Percentiles rank a stretch among this genome's conserved stretches.
phyloP scores from a whole-genome alignment of 2,797 vertebrate genomes.

The Phataginus tricuspis region DNA sequence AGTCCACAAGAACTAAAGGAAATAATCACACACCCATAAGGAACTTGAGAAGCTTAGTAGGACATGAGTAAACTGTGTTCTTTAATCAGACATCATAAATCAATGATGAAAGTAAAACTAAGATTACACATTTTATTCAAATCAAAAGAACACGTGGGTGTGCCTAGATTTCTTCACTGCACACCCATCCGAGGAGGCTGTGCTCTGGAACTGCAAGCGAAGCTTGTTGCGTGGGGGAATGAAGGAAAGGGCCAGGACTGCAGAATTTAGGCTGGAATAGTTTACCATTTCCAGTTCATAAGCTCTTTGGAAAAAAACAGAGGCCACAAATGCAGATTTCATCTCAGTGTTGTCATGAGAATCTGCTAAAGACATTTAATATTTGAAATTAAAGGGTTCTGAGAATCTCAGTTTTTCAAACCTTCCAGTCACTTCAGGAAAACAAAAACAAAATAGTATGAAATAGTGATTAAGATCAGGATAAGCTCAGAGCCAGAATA shows the following conservation, averaged over 20 bases:
- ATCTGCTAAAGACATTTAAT: background rate
- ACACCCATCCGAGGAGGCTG: background rate
- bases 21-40: background rate
- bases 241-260: background rate
- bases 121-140: background rate
- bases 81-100: background rate
- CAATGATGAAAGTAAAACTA: background rate
- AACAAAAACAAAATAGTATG: background rate
- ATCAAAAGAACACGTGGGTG: background rate
- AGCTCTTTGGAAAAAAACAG: background rate
- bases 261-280: background rate
- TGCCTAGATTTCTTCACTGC: background rate
- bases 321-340: background rate
- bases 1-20: background rate
- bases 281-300: background rate
- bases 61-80: background rate
- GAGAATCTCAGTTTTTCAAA: background rate
- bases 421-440: background rate
- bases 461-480: background rate
- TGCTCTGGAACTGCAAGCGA: background rate
- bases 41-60: background rate
- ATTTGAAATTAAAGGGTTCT: background rate
- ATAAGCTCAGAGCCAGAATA: background rate
- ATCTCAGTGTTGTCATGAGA: background rate
- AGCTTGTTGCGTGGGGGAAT: background rate